These are phyloP conservation scores for Eptesicus fuscus DNA, from an alignment of 2,113 vertebrate species.

Conservation along the genomic window DNA sequence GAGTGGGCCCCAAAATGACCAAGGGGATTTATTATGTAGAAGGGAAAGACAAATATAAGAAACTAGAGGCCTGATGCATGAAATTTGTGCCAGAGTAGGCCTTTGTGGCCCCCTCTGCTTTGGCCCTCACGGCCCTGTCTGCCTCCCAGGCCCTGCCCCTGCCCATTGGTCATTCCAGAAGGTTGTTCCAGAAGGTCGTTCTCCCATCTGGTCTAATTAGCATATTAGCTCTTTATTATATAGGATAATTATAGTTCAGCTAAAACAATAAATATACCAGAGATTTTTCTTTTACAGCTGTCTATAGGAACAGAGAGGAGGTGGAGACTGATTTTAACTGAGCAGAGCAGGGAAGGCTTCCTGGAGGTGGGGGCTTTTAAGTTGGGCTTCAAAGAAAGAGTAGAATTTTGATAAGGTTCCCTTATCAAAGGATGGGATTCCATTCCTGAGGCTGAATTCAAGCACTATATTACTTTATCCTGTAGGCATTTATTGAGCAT, in stretches of 20 bases:
- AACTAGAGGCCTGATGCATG: neutral
- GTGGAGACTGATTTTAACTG: neutral
- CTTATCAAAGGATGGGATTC: neutral
- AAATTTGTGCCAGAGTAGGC: no score
- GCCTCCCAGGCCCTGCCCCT: accelerated
- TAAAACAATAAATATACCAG: neutral
- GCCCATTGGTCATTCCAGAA: no score
- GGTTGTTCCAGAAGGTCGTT: no score
- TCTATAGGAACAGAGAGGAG: neutral
- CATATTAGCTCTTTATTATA: no score
- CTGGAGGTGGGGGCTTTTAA: neutral
- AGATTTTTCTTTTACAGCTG: neutral
- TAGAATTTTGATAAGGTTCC: neutral
- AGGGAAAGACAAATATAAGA: neutral
- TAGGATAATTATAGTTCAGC: neutral
- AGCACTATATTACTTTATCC: neutral
- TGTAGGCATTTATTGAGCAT: neutral
- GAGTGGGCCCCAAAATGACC: neutral
- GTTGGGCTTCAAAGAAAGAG: neutral
- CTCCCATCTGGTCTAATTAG: no score
- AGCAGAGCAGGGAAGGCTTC: neutral
- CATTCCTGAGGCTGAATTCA: neutral
- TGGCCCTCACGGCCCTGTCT: no score
- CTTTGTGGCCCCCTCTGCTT: no score
- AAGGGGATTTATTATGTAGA: neutral